These are phyloP conservation scores for Hirtodrosophila duncani DNA, from an alignment of 2,888 invertebrate genomes.

Conservation along the genomic window DNA sequence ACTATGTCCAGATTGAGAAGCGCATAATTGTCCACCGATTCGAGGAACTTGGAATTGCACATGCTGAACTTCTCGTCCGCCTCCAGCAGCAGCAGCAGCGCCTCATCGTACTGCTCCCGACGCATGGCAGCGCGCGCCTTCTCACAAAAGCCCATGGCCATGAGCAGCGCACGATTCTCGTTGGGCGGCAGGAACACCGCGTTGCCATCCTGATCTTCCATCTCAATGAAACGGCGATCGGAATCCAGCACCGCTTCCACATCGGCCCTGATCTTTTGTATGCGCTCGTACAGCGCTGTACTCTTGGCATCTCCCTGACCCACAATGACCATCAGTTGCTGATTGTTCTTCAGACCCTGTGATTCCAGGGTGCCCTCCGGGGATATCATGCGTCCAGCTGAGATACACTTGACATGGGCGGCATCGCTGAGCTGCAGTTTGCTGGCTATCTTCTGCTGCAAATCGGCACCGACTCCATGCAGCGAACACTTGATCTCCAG, in stretches of 20 bases:
- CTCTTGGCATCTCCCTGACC: constrained; percentile 77
- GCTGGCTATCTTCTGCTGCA: constrained; percentile 80
- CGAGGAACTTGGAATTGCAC: constrained; percentile 78
- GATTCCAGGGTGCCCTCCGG: constrained; percentile 79
- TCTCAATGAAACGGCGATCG: constrained; percentile 76
- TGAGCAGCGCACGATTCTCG: constrained; percentile 84
- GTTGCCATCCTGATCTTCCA: constrained; percentile 89
- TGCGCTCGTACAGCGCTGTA: constrained; percentile 80
- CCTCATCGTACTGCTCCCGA: constrained; percentile 83
- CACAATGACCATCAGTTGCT: constrained; percentile 83
- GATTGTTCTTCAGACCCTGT: constrained; percentile 85
- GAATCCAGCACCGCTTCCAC: constrained; percentile 80
- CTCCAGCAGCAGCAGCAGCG: constrained; percentile 86
- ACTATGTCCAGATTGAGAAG: constrained; percentile 90
- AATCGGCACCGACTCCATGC: constrained; percentile 79
- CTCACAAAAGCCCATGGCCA: constrained; percentile 89
- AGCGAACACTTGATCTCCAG: constrained; percentile 81
- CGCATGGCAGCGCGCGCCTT: constrained; percentile 86
- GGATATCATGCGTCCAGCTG: constrained; percentile 83
- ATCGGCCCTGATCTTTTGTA: constrained; percentile 80
- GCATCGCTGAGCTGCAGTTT: constrained; percentile 75
- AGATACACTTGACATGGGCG: constrained; percentile 83
- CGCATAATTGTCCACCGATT: constrained; percentile 89
- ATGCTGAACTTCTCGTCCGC: constrained; percentile 85
- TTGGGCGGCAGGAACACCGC: constrained; percentile 83